Percentiles rank a stretch among this genome's conserved stretches.
Evolutionary conservation across 2,113 vertebrate genomes (phyloP).

Genomic region (Chascanopsetta lugubris): DNA sequence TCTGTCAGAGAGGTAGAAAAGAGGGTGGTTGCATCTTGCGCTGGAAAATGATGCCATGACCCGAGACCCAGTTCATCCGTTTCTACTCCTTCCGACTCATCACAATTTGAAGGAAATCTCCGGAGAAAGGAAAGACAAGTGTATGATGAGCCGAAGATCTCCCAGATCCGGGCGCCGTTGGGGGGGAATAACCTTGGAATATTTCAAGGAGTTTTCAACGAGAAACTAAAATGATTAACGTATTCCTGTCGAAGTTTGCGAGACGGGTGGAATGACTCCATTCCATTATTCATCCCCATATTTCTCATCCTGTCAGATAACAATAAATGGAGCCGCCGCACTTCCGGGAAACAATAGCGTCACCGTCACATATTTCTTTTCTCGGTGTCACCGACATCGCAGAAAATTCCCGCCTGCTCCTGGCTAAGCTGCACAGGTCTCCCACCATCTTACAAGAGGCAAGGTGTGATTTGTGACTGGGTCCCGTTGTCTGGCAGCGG

Average conservation of each 20-base stretch:
- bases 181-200: not conserved
- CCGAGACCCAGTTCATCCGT: not conserved
- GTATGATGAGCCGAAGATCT: not conserved
- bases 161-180: not conserved
- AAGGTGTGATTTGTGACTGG: slow-evolving; percentile 48
- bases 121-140: not conserved
- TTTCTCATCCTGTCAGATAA: slow-evolving; percentile 37
- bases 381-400: slow-evolving; percentile 15
- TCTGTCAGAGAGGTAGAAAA: not conserved
- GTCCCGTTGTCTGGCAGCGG: slow-evolving; percentile 51
- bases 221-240: slow-evolving; percentile 1
- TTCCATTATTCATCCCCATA: slow-evolving; percentile 33
- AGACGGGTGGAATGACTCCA: slow-evolving; percentile 19
- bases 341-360: slow-evolving; percentile 34
- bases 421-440: slow-evolving; percentile 49
- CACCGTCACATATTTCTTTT: slow-evolving; percentile 36
- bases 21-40: not conserved
- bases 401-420: slow-evolving; percentile 25
- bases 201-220: not conserved
- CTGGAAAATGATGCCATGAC: not conserved
- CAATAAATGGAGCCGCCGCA: slow-evolving; percentile 29
- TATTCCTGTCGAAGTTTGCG: slow-evolving; percentile 18
- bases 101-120: not conserved
- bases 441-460: slow-evolving; percentile 45
- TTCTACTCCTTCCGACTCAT: not conserved